A percentile compares a stretch with the other conserved stretches of the same genome.
Evolutionary conservation across 1,140 invertebrate genomes (phyloP).

Genomic region (Nephila pilipes): DNA sequence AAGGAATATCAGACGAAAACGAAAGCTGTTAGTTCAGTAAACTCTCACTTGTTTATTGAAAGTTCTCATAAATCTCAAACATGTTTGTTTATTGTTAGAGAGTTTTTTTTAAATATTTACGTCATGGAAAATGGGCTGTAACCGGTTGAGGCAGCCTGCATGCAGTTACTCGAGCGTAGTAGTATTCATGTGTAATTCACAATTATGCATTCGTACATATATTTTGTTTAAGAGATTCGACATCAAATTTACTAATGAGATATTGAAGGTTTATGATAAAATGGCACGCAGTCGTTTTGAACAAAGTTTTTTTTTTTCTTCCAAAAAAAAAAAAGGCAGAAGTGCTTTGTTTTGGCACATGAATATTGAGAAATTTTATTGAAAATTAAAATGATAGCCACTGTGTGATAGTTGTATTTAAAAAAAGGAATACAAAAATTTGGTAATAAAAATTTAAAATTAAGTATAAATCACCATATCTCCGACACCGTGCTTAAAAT

Average conservation of each 20-base stretch:
- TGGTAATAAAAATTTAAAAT: too few relatives aligned
- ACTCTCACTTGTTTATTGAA: conserved; percentile 57
- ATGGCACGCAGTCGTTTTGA: not conserved
- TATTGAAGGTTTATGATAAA: conserved; percentile 50
- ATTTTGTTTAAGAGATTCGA: not conserved
- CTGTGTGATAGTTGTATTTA: too few relatives aligned
- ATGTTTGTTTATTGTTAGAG: conserved; percentile 26
- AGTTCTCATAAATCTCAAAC: conserved; percentile 42
- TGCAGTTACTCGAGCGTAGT: conserved; percentile 36
- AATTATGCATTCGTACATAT: not conserved
- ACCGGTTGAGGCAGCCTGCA: conserved; percentile 3
- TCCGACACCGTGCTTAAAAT: too few relatives aligned
- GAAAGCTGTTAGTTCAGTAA: conserved; percentile 56
- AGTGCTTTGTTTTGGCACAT: too few relatives aligned
- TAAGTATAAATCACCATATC: too few relatives aligned
- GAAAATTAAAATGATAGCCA: too few relatives aligned
- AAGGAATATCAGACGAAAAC: conserved; percentile 45
- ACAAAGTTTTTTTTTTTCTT: not conserved
- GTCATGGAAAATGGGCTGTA: not conserved
- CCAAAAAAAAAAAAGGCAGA: too few relatives aligned
- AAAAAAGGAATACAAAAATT: too few relatives aligned
- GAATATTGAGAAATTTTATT: too few relatives aligned
- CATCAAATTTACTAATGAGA: not conserved
- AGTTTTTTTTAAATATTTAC: conserved; percentile 15
- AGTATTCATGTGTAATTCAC: not conserved